Percentiles rank a stretch among this genome's conserved stretches.
phyloP scores from a whole-genome alignment of 2,113 vertebrate genomes.

The Mixornis gularis region DNA sequence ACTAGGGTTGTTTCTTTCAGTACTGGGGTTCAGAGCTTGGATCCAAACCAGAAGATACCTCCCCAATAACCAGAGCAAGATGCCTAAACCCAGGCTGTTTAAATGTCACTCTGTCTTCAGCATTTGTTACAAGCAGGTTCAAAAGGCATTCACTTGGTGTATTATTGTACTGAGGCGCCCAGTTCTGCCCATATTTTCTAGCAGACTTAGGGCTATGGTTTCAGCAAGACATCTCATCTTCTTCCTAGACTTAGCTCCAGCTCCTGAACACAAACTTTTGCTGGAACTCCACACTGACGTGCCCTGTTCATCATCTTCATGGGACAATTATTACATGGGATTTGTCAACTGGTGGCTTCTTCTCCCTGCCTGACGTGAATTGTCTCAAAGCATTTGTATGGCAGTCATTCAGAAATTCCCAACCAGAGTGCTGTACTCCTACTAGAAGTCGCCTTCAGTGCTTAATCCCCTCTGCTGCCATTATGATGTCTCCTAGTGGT shows the following conservation, averaged over 20 bases:
- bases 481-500: neutral
- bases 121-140: neutral
- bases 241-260: neutral
- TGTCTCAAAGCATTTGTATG: neutral
- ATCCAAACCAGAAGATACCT: neutral
- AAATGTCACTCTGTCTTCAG: neutral
- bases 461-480: neutral
- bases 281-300: neutral
- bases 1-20: neutral
- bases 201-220: neutral
- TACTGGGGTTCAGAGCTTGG: neutral
- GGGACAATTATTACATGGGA: neutral
- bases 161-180: neutral
- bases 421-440: neutral
- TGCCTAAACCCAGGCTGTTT: neutral
- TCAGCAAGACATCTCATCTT: neutral
- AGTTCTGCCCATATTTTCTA: neutral
- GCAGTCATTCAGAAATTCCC: constrained; percentile 14
- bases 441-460: neutral
- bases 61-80: neutral
- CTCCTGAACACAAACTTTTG: neutral
- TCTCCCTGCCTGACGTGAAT: neutral
- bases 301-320: neutral
- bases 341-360: neutral
- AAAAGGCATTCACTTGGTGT: neutral